Base-by-base conservation (phyloP, 2,797 vertebrate genomes). In the Carapus acus region DNA sequence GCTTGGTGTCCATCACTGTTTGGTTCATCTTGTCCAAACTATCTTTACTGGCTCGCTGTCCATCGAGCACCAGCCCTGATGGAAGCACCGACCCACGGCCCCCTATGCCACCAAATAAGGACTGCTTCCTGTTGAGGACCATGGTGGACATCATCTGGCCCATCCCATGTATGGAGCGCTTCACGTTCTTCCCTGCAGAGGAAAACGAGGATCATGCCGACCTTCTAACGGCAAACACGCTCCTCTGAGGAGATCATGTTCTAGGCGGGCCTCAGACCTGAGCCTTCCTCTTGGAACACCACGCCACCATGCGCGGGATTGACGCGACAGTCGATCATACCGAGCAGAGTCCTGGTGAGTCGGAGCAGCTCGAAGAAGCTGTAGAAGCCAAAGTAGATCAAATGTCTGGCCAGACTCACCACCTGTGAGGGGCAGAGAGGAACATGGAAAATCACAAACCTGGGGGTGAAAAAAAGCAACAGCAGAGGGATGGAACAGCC, bases 341-440 rank as follows among this genome's bases (percentile, higher is more conserved):
- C 92, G 54, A 99, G 83, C 55, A 99, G 86, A 0, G 96, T 98
- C 56, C 94, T 88, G 0, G 96, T 98, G 67, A 99, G 87, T 62
- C 96, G 84, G 65, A 99, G 87, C 48, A 99, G 86, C 85, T 99
- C 95, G 11, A 93, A 94, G 83, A 99, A 99, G 81, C 93, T 98
- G 79, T 99, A 99, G 91, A 99, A 99, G 43, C 96, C 96, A 67
- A 99, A 99, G 85, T 99, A 99, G 85, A 99, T 98, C 77, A 99
- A 85, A 74, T 98, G 94, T 79, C 96, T 86, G 22, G 96, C 96
- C 69, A 99, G 84, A 72, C 93, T 98, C 76, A 99, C 93, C 40
- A 99, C 94, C 96, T 99, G 77, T n/a, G 6, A 58, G 50, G 49
- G 19, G 58, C 12, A 8, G 29, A 20, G 3, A 49, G 1, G 7